These are phyloP conservation scores for Malacosoma neustria DNA, from an alignment of 2,888 invertebrate genomes.

Conservation along the genomic window DNA sequence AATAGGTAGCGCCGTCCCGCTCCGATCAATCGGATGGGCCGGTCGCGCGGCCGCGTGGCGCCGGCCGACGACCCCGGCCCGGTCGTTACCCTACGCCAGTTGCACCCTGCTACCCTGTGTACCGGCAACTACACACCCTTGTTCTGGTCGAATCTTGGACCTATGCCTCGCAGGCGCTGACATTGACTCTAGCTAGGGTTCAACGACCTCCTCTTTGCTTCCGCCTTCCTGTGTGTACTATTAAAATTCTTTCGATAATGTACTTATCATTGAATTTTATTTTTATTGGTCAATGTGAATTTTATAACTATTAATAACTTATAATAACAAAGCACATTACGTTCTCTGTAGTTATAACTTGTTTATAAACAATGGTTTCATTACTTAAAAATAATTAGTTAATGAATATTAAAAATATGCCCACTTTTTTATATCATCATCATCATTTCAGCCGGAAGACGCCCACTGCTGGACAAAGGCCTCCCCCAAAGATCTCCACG, in stretches of 20 bases:
- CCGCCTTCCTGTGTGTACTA: constrained; percentile 52
- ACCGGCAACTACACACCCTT: constrained; percentile 52
- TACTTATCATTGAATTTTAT: constrained; percentile 23
- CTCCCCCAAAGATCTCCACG: no score
- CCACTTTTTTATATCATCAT: no score
- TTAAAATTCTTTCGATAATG: constrained; percentile 28
- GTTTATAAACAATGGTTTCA: no score
- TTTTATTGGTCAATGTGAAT: constrained; percentile 16
- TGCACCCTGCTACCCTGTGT: constrained; percentile 71
- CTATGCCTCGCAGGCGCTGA: constrained; percentile 43
- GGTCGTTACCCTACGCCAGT: constrained; percentile 67
- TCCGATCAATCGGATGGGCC: constrained; percentile 68
- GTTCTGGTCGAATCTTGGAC: constrained; percentile 64
- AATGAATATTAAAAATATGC: no score
- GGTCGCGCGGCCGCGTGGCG: constrained; percentile 66
- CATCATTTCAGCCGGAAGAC: no score
- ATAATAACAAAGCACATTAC: neutral
- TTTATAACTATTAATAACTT: constrained; percentile 1
- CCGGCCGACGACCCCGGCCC: constrained; percentile 62
- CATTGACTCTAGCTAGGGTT: constrained; percentile 63
- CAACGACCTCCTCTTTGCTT: constrained; percentile 50
- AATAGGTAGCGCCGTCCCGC: constrained; percentile 49
- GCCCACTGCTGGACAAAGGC: no score
- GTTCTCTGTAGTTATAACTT: neutral
- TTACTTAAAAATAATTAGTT: no score